Evolutionary conservation across 2,888 invertebrate genomes (phyloP).

Genomic region (Petrolisthes manimaculis): DNA sequence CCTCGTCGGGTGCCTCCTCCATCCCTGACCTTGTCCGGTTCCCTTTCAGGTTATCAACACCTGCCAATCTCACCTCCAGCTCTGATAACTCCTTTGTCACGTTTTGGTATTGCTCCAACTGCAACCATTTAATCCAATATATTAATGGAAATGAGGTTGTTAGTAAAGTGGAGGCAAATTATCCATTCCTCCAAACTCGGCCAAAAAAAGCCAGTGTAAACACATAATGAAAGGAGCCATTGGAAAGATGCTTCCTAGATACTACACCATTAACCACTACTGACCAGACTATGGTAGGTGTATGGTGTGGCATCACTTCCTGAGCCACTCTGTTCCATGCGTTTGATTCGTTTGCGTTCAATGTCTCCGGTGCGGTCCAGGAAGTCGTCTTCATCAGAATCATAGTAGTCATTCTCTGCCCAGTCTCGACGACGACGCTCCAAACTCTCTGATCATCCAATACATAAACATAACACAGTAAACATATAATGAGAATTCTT

Average conservation of each 20-base stretch:
- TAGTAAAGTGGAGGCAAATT: too few species aligned
- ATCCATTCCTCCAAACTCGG: too few species aligned
- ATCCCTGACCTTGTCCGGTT: constrained; percentile 6
- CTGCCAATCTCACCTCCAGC: constrained; percentile 29
- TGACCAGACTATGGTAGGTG: constrained; percentile 21
- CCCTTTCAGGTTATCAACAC: constrained; percentile 5
- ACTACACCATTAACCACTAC: not conserved
- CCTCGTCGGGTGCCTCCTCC: constrained; percentile 72
- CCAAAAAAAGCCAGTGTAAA: too few species aligned
- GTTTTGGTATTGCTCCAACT: constrained; percentile 24
- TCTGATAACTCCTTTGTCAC: constrained; percentile 18
- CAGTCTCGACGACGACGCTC: constrained; percentile 83
- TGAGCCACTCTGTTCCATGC: constrained; percentile 74
- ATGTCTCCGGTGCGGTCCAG: constrained; percentile 94
- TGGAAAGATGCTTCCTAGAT: not conserved
- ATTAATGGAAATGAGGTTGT: too few species aligned
- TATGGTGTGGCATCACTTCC: not conserved
- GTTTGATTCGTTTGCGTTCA: constrained; percentile 84
- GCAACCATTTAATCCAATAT: not conserved
- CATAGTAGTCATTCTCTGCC: constrained; percentile 86
- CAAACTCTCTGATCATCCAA: constrained; percentile 77
- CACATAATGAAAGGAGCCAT: constrained; percentile 68
- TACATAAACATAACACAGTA: too few species aligned
- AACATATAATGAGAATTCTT: too few species aligned
- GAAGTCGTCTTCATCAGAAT: constrained; percentile 96